Conservation (phyloP, 2,888 invertebrate species). For the Apoderus coryli region DNA sequence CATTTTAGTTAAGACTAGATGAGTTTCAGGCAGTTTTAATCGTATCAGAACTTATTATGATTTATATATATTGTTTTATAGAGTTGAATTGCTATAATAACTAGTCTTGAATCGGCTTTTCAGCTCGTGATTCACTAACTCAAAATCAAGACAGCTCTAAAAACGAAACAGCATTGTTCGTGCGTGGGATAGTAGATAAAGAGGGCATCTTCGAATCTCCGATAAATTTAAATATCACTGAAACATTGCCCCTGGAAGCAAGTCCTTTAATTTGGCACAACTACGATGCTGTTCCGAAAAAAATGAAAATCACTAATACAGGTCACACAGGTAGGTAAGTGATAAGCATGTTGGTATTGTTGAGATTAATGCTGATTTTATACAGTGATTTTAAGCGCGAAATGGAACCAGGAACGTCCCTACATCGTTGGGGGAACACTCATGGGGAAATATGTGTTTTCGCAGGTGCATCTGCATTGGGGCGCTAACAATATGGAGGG, state of each 20-base stretch:
- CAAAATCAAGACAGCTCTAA: no score
- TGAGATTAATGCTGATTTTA: neutral
- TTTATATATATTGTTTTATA: no score
- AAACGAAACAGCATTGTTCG: slow-evolving; percentile 5
- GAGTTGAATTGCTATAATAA: no score
- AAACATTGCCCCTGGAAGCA: slow-evolving; percentile 28
- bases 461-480: slow-evolving; percentile 60
- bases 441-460: slow-evolving; percentile 43
- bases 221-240: slow-evolving; percentile 32
- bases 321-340: slow-evolving; percentile 45
- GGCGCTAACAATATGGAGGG: slow-evolving; percentile 45
- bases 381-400: slow-evolving; percentile 44
- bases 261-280: slow-evolving; percentile 42
- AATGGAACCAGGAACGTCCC: slow-evolving; percentile 46
- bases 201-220: slow-evolving; percentile 31
- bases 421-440: slow-evolving; percentile 46
- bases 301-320: slow-evolving; percentile 51
- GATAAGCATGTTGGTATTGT: neutral
- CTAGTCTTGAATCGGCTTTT: no score
- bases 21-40: no score
- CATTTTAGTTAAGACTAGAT: no score
- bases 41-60: no score
- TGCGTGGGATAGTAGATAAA: slow-evolving; percentile 24
- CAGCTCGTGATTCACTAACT: no score
- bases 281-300: slow-evolving; percentile 43